Base-by-base conservation (phyloP, 2,797 vertebrate species). In the Vipera ursinii region DNA sequence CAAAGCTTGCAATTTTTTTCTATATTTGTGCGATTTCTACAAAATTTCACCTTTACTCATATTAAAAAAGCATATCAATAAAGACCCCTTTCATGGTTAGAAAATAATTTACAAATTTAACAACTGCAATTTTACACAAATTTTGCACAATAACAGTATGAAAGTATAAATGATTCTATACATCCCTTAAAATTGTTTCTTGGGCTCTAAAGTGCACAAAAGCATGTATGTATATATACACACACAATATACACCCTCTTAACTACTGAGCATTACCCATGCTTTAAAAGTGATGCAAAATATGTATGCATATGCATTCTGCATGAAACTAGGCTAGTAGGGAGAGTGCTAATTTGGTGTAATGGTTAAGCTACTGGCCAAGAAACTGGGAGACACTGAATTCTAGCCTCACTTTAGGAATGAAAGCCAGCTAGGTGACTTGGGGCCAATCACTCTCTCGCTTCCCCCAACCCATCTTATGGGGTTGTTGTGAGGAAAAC, bases 81-180 rank as follows among this genome's bases (percentile, higher is more conserved):
- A 38, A 82, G 8, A 82, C 20, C 38, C 6, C 15, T 82, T 82
- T 82, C 48, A 48, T 53, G 24, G 14, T 78, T 24, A 78, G 65
- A 69, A 15, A 91, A 88, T 87, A 38, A 65, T 20, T 92, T 48
- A 51, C 55, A 88, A 57, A 14, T 28, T 38, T 73, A 91, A 61
- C 12, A 26, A 28, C 51, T 61, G 88, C 3, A 93, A 92, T 0
- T 0, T 89, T 94, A 51, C 82, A 44, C 13, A 26, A 92, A 96
- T 95, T 92, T 96, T 86, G 38, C 57, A 94, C 69, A 73, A 73
- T 73, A 73, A 38, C 15, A 78, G 32, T 22, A 44, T 38, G n/a
- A 78, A 44, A 78, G 69, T 7, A 44, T 20, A 78, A 55, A 86
- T 86, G 13, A 55, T 86, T 86, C 51, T 86, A 26, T 78, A 20